Conservation (phyloP, 2,113 vertebrate genomes). For the human region GRCh38 chr2:128557001-128557500, state of each 20-base stretch:
- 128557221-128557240: not conserved
- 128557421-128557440: not conserved
- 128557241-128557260: not conserved
- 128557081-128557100: not conserved
- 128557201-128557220: not conserved
- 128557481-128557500: not conserved
- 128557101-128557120: not conserved
- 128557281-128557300: not conserved
- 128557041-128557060: not conserved
- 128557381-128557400: too few species aligned
- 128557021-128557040: not conserved
- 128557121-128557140: rapidly evolving
- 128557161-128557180: rapidly evolving
- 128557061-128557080: not conserved
- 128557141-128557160: not conserved
- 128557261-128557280: rapidly evolving
- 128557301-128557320: rapidly evolving
- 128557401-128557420: not conserved
- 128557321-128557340: not conserved
- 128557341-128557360: too few species aligned
- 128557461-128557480: not conserved
- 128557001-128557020: not conserved
- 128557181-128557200: rapidly evolving
- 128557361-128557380: not conserved
- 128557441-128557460: not conserved